Conservation (phyloP, 2,888 invertebrate genomes). For the Drosophila tanythrix region DNA sequence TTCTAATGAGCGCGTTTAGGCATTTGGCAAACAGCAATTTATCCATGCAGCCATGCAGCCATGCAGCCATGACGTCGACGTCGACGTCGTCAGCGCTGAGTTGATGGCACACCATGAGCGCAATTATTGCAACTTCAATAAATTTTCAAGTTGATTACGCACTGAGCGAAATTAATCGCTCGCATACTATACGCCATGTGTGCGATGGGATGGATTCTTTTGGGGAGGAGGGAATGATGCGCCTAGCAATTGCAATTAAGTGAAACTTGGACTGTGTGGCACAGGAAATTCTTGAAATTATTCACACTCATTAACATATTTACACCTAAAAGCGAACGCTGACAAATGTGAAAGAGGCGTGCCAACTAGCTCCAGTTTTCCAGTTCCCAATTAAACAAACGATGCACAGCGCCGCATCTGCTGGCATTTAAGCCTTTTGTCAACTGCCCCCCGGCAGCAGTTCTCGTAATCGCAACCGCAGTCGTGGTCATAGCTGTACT, state of each 20-base stretch:
- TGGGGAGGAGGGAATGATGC: background rate
- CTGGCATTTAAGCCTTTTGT: constrained; percentile 41
- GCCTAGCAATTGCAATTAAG: constrained; percentile 72
- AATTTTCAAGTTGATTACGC: constrained; percentile 78
- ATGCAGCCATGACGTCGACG: constrained; percentile 1
- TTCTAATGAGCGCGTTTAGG: constrained; percentile 71
- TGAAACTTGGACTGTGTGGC: constrained; percentile 43
- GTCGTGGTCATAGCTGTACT: background rate
- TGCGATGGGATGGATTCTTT: constrained; percentile 11
- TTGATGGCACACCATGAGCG: constrained; percentile 54
- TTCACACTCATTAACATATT: constrained; percentile 79
- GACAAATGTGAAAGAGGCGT: constrained; percentile 74
- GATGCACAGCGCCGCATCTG: constrained; percentile 21
- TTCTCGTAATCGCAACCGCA: constrained; percentile 38
- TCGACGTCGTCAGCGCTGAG: background rate
- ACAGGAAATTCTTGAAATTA: constrained; percentile 67
- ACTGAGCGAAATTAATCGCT: constrained; percentile 73
- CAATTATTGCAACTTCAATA: constrained; percentile 79
- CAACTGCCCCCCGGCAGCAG: constrained; percentile 48
- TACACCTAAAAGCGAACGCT: constrained; percentile 74
- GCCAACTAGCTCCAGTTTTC: constrained; percentile 43
- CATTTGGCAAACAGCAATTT: constrained; percentile 35
- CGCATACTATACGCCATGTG: constrained; percentile 65
- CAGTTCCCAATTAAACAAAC: constrained; percentile 76
- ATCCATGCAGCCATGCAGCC: constrained; percentile 25